These are phyloP conservation scores for Lampropteryx suffumata DNA, from an alignment of 2,888 invertebrate genomes.

Conservation along the genomic window DNA sequence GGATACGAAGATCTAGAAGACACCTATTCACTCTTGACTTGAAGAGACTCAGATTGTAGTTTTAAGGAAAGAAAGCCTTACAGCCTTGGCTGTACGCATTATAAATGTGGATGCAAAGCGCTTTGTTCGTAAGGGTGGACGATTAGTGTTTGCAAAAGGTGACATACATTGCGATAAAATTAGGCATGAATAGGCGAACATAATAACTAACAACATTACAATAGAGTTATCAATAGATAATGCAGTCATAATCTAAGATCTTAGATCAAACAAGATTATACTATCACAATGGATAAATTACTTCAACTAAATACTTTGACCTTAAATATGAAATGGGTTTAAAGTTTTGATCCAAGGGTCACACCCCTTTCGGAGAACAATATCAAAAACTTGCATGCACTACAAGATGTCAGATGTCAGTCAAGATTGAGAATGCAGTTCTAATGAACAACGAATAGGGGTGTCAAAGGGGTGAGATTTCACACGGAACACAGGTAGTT, in stretches of 20 bases:
- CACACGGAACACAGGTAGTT: conserved; percentile 36
- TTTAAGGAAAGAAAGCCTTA: too few relatives aligned
- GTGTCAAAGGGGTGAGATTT: conserved; percentile 39
- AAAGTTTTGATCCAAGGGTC: conserved; percentile 55
- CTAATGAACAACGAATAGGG: conserved; percentile 51
- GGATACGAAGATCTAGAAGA: too few relatives aligned
- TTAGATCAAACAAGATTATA: conserved; percentile 49
- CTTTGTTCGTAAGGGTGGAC: too few relatives aligned
- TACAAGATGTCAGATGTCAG: conserved; percentile 54
- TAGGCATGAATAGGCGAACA: conserved; percentile 27
- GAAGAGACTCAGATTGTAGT: too few relatives aligned
- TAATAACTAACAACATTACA: conserved; percentile 37
- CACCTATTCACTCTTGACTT: too few relatives aligned
- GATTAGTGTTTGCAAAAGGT: too few relatives aligned
- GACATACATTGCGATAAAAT: neutral
- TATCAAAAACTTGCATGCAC: conserved; percentile 41
- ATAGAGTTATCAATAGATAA: conserved; percentile 48
- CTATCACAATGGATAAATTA: conserved; percentile 40
- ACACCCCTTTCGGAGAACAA: conserved; percentile 56
- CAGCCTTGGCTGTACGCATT: too few relatives aligned
- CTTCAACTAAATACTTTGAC: conserved; percentile 50
- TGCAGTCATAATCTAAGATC: conserved; percentile 40
- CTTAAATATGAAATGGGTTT: conserved; percentile 50
- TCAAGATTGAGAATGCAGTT: conserved; percentile 58
- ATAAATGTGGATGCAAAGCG: too few relatives aligned